These are phyloP conservation scores for Patella ulyssiponensis DNA, from an alignment of 2,888 invertebrate genomes.

Conservation along the genomic window DNA sequence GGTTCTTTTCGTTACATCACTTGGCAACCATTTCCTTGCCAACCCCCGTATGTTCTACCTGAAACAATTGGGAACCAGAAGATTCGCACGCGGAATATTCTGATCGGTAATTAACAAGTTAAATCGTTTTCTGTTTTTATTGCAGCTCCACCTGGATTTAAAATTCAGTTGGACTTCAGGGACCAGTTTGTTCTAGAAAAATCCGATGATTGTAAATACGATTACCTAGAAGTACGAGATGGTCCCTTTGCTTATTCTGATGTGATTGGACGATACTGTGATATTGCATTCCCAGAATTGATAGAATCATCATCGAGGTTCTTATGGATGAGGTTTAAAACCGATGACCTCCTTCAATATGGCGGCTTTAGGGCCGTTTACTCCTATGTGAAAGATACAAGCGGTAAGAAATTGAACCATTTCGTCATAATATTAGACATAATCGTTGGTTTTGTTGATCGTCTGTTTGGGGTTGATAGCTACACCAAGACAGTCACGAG, in stretches of 20 bases:
- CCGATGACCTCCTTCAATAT: conserved; percentile 86
- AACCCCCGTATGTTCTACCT: no score
- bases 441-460: no score
- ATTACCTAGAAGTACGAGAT: conserved; percentile 86
- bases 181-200: conserved; percentile 84
- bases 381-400: conserved; percentile 51
- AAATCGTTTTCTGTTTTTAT: conserved; percentile 12
- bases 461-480: no score
- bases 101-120: not conserved
- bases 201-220: conserved; percentile 81
- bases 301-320: conserved; percentile 82
- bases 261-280: conserved; percentile 79
- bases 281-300: conserved; percentile 81
- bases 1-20: no score
- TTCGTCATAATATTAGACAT: no score
- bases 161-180: conserved; percentile 83
- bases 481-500: no score
- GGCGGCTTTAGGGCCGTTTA: conserved; percentile 85
- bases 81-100: no score
- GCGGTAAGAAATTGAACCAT: conserved; percentile 26
- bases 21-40: no score
- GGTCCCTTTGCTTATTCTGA: conserved; percentile 78
- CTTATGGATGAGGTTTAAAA: conserved; percentile 85
- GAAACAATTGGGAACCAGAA: no score
- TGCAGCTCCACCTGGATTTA: conserved; percentile 72